phyloP scores from a whole-genome alignment of 2,888 invertebrate genomes.

The Cetonia aurata region DNA sequence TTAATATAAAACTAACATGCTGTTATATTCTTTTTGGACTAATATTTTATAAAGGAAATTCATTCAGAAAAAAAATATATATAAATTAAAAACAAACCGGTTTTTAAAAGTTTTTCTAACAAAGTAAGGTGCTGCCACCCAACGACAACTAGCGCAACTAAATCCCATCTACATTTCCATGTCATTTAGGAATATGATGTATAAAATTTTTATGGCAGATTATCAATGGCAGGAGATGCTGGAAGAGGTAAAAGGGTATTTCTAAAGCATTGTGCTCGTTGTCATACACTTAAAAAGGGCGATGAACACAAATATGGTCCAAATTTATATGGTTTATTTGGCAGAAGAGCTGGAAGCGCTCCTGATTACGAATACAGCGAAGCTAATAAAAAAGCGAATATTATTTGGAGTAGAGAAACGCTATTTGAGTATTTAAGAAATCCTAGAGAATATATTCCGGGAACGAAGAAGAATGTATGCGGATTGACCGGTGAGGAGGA shows the following conservation, averaged over 20 bases:
- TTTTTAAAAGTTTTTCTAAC: too few relatives aligned
- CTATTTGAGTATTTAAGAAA: neutral
- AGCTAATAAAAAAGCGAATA: conserved; percentile 2
- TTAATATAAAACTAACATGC: too few relatives aligned
- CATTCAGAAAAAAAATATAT: too few relatives aligned
- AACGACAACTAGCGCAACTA: too few relatives aligned
- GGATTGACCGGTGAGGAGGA: conserved; percentile 10
- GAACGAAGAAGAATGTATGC: conserved; percentile 1
- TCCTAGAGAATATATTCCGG: conserved; percentile 13
- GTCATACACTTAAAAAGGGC: conserved; percentile 76
- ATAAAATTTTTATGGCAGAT: conserved; percentile 47
- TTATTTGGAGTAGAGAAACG: conserved; percentile 1
- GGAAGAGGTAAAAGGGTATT: conserved; percentile 79
- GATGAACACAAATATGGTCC: conserved; percentile 79
- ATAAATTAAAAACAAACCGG: too few relatives aligned
- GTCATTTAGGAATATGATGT: neutral
- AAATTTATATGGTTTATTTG: conserved; percentile 77
- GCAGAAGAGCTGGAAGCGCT: conserved; percentile 62
- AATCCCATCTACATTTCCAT: neutral
- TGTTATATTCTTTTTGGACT: too few relatives aligned
- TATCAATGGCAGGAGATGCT: conserved; percentile 68
- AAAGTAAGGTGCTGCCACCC: too few relatives aligned
- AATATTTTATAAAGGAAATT: too few relatives aligned
- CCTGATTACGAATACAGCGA: conserved; percentile 27
- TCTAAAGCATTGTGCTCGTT: conserved; percentile 74